Conservation (phyloP, 2,888 invertebrate genomes). For the Ophion costatus region DNA sequence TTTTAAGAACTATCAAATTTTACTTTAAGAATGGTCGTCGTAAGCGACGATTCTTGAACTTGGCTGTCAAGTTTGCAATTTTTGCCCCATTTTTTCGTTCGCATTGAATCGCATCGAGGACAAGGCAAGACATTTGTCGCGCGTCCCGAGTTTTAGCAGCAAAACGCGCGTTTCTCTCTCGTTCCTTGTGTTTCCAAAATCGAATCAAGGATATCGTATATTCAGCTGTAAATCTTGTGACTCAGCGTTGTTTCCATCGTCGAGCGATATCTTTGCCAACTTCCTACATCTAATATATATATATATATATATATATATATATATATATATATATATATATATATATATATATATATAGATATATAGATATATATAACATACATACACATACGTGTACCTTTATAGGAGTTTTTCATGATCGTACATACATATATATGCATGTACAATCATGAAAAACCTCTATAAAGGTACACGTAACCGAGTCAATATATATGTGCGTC, state of each 20-base stretch:
- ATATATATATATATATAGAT: too few relatives aligned
- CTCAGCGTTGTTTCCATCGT: slow-evolving; percentile 42
- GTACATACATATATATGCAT: too few relatives aligned
- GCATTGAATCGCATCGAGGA: slow-evolving; percentile 40
- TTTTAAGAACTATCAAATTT: too few relatives aligned
- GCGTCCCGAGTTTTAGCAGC: slow-evolving; percentile 34
- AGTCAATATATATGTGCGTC: not conserved
- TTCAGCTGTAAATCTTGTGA: slow-evolving; percentile 49
- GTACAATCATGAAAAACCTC: too few relatives aligned
- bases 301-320: not conserved
- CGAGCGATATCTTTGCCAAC: slow-evolving; percentile 16
- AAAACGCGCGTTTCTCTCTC: slow-evolving; percentile 7
- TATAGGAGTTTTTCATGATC: too few relatives aligned
- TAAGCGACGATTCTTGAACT: too few relatives aligned
- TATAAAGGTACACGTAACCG: not conserved
- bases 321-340: not conserved
- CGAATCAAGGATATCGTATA: slow-evolving; percentile 52
- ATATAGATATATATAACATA: too few relatives aligned
- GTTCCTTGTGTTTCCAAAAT: slow-evolving; percentile 10
- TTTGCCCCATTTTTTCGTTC: not conserved
- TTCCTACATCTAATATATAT: not conserved
- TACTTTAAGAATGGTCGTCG: not conserved
- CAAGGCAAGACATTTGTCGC: slow-evolving; percentile 32
- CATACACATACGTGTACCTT: too few relatives aligned
- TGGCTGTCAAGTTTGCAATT: too few relatives aligned